Conservation (phyloP, 2,113 vertebrate species). For the Cephalopholis sonnerati region DNA sequence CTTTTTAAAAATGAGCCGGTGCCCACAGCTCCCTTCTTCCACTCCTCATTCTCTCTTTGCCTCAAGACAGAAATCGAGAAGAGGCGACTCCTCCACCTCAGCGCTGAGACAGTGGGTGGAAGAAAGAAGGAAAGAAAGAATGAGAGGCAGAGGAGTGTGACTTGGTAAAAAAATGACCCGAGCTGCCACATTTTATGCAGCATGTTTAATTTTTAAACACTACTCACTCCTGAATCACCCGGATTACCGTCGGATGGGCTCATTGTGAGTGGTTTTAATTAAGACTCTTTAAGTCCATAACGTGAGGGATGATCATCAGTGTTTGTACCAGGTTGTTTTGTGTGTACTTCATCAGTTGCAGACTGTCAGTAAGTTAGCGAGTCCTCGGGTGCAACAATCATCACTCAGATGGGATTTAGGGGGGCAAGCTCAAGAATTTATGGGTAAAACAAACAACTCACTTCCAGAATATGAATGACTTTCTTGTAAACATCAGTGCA, state of each 20-base stretch:
- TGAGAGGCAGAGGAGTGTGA: slow-evolving; percentile 1
- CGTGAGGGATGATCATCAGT: not conserved
- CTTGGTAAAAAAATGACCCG: not conserved
- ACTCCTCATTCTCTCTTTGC: slow-evolving; percentile 1
- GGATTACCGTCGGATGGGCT: not conserved
- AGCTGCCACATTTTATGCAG: slow-evolving; percentile 21
- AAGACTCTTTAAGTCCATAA: not conserved
- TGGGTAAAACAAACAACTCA: slow-evolving; percentile 26
- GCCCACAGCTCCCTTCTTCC: not conserved
- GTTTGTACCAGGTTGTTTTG: not conserved
- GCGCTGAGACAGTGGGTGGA: slow-evolving; percentile 6
- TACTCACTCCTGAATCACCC: not conserved
- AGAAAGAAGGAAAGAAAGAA: not conserved
- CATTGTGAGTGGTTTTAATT: slow-evolving; percentile 15
- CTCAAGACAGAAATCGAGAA: slow-evolving; percentile 12
- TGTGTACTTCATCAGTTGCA: slow-evolving; percentile 4
- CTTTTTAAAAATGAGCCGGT: not conserved
- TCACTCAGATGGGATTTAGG: slow-evolving; percentile 1
- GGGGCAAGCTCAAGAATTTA: slow-evolving; percentile 15
- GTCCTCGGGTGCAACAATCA: slow-evolving; percentile 23
- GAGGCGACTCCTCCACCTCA: not conserved
- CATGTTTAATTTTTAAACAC: slow-evolving; percentile 30
- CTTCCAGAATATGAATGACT: slow-evolving; percentile 33
- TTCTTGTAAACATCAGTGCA: slow-evolving; percentile 25
- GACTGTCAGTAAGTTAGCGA: not conserved